Evolutionary conservation across 2,113 vertebrate species (phyloP), one percentile per base, ranked within the genome.

Genomic region (Poeciliopsis prolifica): DNA sequence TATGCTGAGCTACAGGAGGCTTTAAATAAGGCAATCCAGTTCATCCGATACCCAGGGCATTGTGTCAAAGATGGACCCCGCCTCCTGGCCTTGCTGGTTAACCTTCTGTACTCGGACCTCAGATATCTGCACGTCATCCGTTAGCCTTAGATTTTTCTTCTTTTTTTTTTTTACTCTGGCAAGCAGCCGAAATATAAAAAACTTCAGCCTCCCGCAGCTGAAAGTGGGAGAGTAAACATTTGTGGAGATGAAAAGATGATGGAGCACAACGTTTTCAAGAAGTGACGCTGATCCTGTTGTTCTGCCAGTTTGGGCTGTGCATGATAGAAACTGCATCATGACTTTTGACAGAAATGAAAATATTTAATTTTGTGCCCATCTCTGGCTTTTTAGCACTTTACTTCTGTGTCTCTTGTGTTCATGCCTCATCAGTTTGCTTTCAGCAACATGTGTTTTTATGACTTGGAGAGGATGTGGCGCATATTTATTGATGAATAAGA

Each of bases 81-180:
- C 54, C 95, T 99, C 72, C 89, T 99, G 82, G 92, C 97, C 84
- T 92, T 98, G 54, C 94, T 99, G 0, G 79, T 97, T 80, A 98
- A 97, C 88, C 88, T 93, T 3, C 94, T 99, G 5, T 99, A 98
- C 85, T 94, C 96, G 19, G 96, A 97, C 90, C 94, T 97, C 88
- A 95, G 94, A 95, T 99, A 97, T 87, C 89, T 99, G 79, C 96
- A 98, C 87, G 94, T 96, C 65, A 96, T 99, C 72, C 96, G 95
- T 67, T 97, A 96, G 70, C 61, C 64, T 1, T 37, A 66, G 86
- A 40, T 2, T 12, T 48, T 48, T 42, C 14, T 42, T 42, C 1
- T 22, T 1, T 11, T 44, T n/a, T 48, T 42, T 2, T 24, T 48
- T 48, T 19, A 33, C 13, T 14, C 14, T 10, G n/a, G 13, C n/a